Base-by-base conservation (phyloP, 1,140 invertebrate species). In the Atta colombica region DNA sequence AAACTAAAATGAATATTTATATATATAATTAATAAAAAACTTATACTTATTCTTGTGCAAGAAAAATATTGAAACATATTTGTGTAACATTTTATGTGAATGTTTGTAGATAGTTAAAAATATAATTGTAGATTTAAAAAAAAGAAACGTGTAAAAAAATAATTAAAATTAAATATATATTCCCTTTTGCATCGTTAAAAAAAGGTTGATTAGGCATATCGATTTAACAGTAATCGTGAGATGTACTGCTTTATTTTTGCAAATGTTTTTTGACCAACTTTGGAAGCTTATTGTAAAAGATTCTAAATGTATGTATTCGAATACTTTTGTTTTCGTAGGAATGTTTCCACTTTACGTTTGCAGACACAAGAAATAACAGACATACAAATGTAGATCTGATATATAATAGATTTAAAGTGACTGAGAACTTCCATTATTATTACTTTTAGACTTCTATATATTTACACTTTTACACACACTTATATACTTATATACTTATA, bases 361-460 rank as follows among this genome's bases (percentile, higher is more conserved):
- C 51, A 14, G 5, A 18, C n/a, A 53, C 25, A 53, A 28, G 2
- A n/a, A 14, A 39, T 53, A 55, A 68, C 7, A 61, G 12, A 6
- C 3, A 45, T 45, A 61, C 16, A 10, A 8, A 0, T 63, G 10
- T 16, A 66, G 45, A 7, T n/a, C 10, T 55, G 0, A 35, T 35
- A 39, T 45, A 45, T 7, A 45, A n/a, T 49, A 77, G 31, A 80
- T 80, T 31, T 31, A 25, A 80, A 80, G n/a, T 8, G 1, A 14
- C 45, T 80, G 28, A 68, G n/a, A 55, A 80, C 68, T 31, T 68
- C 53, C n/a, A 28, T 78, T 78, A 78, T 28, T 21, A 65, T 78
- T 18, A 5, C 25, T 65, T 78, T 66, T 10, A 51, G 12, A 66
- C 7, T 51, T 45, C 18, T 31, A 25, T 25, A 35, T 16, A 53